Conservation (phyloP, 92 coral and sea anemone genomes). For the Porites divaricata region DNA sequence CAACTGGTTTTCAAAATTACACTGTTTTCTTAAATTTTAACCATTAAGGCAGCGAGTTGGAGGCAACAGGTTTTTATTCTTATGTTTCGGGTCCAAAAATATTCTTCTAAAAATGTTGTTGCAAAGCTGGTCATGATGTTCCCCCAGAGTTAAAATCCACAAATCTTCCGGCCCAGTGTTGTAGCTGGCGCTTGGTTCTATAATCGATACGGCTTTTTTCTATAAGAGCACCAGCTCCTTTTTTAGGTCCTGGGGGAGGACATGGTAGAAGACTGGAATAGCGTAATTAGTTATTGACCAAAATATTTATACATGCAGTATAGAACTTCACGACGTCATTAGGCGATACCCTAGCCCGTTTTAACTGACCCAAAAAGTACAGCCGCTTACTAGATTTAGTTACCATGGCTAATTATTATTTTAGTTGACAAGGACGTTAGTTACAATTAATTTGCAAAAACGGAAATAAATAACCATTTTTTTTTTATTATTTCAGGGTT, state of each 20-base stretch:
- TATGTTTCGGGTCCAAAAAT: background rate
- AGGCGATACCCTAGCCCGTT: too few relatives aligned
- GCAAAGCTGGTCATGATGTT: background rate
- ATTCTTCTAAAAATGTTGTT: background rate
- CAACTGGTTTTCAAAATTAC: too few relatives aligned
- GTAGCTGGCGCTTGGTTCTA: constrained; percentile 50
- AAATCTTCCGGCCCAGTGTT: background rate
- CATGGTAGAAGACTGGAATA: constrained; percentile 29
- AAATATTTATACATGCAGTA: background rate
- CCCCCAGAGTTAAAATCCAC: background rate
- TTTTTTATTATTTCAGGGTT: too few relatives aligned
- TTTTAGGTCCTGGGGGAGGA: constrained; percentile 40
- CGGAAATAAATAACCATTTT: too few relatives aligned
- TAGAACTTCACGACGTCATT: too few relatives aligned
- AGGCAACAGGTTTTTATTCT: too few relatives aligned
- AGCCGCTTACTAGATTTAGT: background rate
- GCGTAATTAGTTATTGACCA: constrained; percentile 19
- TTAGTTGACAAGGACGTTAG: too few relatives aligned
- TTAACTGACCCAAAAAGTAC: background rate
- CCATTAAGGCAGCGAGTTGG: too few relatives aligned
- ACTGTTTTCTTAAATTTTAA: too few relatives aligned
- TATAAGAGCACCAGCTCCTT: constrained; percentile 50
- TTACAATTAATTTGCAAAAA: too few relatives aligned
- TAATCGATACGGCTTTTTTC: constrained; percentile 51
- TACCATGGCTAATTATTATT: too few relatives aligned